A percentile compares a stretch with the other conserved stretches of the same genome.
phyloP scores from a whole-genome alignment of 2,797 vertebrate genomes.

The Gila robusta region DNA sequence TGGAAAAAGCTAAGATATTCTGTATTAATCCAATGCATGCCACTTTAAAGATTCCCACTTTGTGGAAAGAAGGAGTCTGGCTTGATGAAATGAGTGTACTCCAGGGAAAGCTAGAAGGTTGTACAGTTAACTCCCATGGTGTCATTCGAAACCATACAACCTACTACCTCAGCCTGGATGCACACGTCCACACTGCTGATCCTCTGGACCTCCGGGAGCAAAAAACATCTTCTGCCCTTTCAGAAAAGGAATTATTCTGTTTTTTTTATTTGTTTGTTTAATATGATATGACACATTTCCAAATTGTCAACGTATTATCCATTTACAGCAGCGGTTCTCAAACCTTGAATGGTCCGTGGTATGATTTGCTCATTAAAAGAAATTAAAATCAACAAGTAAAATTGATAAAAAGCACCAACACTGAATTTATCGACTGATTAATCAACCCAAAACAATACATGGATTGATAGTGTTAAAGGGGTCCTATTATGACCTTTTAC shows the following conservation, averaged over 20 bases:
- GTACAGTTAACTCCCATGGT: constrained; percentile 99
- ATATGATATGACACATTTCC: background rate
- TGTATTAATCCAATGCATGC: background rate
- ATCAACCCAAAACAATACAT: background rate
- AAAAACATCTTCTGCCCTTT: constrained; percentile 6
- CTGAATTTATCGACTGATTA: background rate
- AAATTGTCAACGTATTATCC: background rate
- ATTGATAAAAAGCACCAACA: background rate
- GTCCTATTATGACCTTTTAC: too few species aligned
- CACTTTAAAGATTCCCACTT: background rate
- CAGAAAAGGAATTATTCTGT: background rate
- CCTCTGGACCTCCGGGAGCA: constrained; percentile 74
- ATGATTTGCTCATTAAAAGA: background rate
- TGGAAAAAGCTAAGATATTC: background rate
- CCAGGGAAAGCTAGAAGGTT: constrained; percentile 99
- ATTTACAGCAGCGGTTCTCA: background rate
- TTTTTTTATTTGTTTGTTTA: background rate
- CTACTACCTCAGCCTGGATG: constrained; percentile 99
- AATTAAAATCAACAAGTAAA: background rate
- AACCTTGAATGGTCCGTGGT: background rate
- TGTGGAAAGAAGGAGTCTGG: constrained; percentile 22
- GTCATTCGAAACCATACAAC: constrained; percentile 99
- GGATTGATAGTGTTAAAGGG: background rate
- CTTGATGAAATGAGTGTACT: constrained; percentile 95
- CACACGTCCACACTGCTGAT: constrained; percentile 87